Evolutionary conservation across 2,888 invertebrate species (phyloP).

Genomic region (Drepana falcataria): DNA sequence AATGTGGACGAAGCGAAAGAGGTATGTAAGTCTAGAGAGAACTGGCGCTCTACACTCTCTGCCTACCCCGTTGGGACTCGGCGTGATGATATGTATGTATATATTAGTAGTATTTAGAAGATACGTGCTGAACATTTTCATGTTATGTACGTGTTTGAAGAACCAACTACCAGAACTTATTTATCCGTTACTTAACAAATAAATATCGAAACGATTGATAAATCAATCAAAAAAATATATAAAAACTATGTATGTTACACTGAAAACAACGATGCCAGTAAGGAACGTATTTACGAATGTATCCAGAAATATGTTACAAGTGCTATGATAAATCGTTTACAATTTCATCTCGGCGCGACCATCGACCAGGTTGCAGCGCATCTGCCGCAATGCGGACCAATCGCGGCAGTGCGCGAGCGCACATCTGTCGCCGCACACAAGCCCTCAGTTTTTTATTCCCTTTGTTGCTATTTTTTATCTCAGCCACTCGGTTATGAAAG

Average conservation of each 20-base stretch:
- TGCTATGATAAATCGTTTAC: slow-evolving; percentile 35
- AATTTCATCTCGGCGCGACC: slow-evolving; percentile 22
- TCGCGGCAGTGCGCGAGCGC: slow-evolving; percentile 50
- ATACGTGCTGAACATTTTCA: too few relatives aligned
- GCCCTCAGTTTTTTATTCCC: slow-evolving; percentile 49
- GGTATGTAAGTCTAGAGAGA: too few relatives aligned
- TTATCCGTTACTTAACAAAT: too few relatives aligned
- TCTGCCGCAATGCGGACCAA: slow-evolving; percentile 59
- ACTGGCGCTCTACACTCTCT: too few relatives aligned
- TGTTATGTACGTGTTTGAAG: too few relatives aligned
- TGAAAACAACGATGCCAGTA: slow-evolving; percentile 15
- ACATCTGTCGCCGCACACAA: slow-evolving; percentile 58
- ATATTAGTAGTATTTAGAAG: too few relatives aligned
- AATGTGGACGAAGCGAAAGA: too few relatives aligned
- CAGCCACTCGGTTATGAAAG: slow-evolving; percentile 17
- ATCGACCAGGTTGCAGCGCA: slow-evolving; percentile 39
- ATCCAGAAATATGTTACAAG: slow-evolving; percentile 15
- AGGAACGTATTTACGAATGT: slow-evolving; percentile 4
- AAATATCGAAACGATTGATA: too few relatives aligned
- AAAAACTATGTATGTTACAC: background rate
- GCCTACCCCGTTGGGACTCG: too few relatives aligned
- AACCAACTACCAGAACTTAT: too few relatives aligned
- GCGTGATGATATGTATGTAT: too few relatives aligned
- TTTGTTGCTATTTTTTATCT: slow-evolving; percentile 58
- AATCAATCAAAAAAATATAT: too few relatives aligned